phyloP scores from a whole-genome alignment of 2,797 vertebrate species.

The Chaetophractus vellerosus region DNA sequence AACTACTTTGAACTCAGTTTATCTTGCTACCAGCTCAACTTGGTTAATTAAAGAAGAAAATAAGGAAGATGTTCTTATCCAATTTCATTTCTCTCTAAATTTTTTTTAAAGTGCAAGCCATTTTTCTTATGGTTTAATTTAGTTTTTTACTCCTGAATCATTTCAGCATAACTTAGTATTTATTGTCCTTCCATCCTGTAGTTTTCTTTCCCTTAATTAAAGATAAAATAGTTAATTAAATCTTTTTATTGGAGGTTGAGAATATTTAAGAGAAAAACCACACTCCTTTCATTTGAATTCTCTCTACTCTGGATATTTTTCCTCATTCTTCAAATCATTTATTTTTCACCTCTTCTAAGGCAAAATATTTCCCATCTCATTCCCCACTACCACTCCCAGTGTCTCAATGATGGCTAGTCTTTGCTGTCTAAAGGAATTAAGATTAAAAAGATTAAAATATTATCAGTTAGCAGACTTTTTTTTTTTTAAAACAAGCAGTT shows the following conservation, averaged over 20 bases:
- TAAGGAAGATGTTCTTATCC: not conserved
- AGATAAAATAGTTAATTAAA: slow-evolving; percentile 47
- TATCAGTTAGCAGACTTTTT: not conserved
- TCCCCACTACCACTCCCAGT: not conserved
- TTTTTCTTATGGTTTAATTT: slow-evolving; percentile 33
- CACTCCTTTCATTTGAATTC: not conserved
- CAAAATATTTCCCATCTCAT: not conserved
- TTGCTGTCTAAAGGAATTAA: slow-evolving; percentile 8
- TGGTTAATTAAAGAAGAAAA: slow-evolving; percentile 65
- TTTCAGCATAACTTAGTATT: slow-evolving; percentile 3
- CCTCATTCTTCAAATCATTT: slow-evolving; percentile 5
- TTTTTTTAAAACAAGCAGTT: not conserved
- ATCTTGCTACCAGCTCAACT: slow-evolving; percentile 22
- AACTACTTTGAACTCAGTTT: slow-evolving; percentile 21
- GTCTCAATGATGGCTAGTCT: not conserved
- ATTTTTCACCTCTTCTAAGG: not conserved
- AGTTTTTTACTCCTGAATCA: slow-evolving; percentile 32
- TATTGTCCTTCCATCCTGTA: not conserved
- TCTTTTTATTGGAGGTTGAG: not conserved
- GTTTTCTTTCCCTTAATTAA: not conserved
- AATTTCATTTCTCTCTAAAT: not conserved
- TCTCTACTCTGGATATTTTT: not conserved
- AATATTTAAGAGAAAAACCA: not conserved
- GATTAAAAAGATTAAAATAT: not conserved
- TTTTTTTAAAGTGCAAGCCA: not conserved